A percentile compares a stretch with the other conserved stretches of the same genome.
phyloP scores from a whole-genome alignment of 2,888 invertebrate genomes.

The Phortica okadai region DNA sequence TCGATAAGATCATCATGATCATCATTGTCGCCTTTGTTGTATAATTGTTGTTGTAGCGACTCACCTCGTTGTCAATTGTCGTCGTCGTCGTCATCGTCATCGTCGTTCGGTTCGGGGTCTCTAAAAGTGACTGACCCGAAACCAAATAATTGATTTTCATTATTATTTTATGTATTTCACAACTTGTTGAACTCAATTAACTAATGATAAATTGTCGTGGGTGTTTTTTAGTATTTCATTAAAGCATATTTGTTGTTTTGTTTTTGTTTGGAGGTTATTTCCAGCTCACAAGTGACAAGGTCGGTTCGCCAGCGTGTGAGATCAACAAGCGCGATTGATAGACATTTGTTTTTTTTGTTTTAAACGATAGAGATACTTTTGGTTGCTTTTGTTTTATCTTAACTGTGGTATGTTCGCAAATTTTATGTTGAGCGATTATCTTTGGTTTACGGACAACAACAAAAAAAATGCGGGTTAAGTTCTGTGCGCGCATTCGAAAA shows the following conservation, averaged over 20 bases:
- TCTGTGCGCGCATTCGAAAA: too few relatives aligned
- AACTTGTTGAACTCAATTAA: constrained; percentile 74
- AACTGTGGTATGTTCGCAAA: too few relatives aligned
- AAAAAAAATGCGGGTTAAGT: too few relatives aligned
- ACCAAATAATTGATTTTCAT: constrained; percentile 70
- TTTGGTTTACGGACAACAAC: too few relatives aligned
- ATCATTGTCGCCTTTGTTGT: too few relatives aligned
- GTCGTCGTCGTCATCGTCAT: constrained; percentile 48
- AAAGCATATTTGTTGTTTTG: not conserved
- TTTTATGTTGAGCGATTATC: too few relatives aligned
- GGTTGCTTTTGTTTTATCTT: not conserved
- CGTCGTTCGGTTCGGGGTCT: constrained; percentile 28
- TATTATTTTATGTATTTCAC: constrained; percentile 53
- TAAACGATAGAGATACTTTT: not conserved
- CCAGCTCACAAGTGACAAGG: not conserved
- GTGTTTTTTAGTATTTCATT: constrained; percentile 50
- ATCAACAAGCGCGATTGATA: not conserved
- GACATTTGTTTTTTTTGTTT: not conserved
- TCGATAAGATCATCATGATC: not conserved
- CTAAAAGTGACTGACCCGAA: constrained; percentile 60
- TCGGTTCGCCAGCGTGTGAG: not conserved
- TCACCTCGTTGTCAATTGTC: constrained; percentile 29
- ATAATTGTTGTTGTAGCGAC: not conserved
- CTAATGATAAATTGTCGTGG: constrained; percentile 67
- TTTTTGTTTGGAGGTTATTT: not conserved